Evolutionary conservation across 1,140 invertebrate species (phyloP).

Genomic region (Aphelenchoides besseyi): DNA sequence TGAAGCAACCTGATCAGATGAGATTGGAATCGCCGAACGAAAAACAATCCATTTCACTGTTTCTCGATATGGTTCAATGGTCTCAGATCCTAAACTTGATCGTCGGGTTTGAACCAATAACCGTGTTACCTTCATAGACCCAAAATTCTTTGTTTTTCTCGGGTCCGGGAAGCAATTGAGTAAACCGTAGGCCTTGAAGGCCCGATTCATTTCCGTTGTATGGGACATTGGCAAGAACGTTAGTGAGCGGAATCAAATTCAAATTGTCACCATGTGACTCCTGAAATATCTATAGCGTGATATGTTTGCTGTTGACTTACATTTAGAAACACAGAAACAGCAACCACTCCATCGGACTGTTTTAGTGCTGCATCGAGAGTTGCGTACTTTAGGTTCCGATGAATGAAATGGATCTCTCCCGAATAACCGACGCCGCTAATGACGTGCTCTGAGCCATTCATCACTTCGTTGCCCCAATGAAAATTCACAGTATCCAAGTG

Average conservation of each 20-base stretch:
- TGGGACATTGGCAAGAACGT: conserved; percentile 49
- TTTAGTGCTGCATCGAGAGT: conserved; percentile 53
- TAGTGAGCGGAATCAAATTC: conserved; percentile 48
- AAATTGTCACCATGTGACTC: conserved; percentile 60
- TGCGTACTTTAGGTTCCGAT: conserved; percentile 58
- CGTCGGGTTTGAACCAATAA: too few relatives aligned
- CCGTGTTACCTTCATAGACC: conserved; percentile 62
- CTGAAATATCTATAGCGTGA: conserved; percentile 26
- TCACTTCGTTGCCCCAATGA: conserved; percentile 60
- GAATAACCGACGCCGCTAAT: conserved; percentile 61
- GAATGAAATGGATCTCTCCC: conserved; percentile 57
- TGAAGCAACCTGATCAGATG: conserved; percentile 45
- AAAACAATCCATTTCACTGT: conserved; percentile 61
- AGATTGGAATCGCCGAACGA: conserved; percentile 59
- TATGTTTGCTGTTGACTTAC: conserved; percentile 29
- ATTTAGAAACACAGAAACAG: conserved; percentile 58
- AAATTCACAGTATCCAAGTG: conserved; percentile 57
- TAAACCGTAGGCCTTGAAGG: conserved; percentile 37
- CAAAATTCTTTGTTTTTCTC: conserved; percentile 62
- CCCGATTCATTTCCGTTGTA: conserved; percentile 52
- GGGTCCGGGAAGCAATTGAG: conserved; percentile 35
- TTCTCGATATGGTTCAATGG: conserved; percentile 58
- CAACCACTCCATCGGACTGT: conserved; percentile 58
- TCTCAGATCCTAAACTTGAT: too few relatives aligned
- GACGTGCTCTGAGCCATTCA: conserved; percentile 61